These are phyloP conservation scores for Equus przewalskii DNA, from an alignment of 2,113 vertebrate species.

Conservation along the genomic window DNA sequence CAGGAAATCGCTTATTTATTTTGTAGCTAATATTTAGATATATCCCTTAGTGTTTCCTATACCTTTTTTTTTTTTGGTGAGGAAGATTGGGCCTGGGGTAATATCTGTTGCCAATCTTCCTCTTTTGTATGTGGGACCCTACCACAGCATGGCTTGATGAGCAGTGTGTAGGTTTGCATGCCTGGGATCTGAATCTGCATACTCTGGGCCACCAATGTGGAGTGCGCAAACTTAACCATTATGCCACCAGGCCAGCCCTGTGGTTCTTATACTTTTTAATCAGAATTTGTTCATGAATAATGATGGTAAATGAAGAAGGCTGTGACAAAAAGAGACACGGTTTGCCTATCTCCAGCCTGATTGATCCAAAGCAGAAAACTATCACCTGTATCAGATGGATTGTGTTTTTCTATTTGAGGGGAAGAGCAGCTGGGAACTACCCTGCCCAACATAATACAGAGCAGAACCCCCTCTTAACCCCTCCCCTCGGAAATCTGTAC, in stretches of 20 bases:
- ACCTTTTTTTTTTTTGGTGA: no score
- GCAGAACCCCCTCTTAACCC: background rate
- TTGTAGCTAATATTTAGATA: background rate
- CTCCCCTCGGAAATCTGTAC: background rate
- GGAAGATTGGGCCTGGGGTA: no score
- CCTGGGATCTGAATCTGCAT: no score
- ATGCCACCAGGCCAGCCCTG: no score
- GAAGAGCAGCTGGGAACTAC: background rate
- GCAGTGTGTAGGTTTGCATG: no score
- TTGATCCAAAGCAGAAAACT: background rate
- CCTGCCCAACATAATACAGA: background rate
- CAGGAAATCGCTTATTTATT: background rate
- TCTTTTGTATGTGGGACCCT: no score
- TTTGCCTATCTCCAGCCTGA: background rate
- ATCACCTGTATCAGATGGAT: background rate
- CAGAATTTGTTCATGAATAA: background rate
- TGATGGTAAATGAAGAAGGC: background rate
- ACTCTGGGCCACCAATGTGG: no score
- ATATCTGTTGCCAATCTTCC: no score
- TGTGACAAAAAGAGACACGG: background rate
- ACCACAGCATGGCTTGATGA: no score
- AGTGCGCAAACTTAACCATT: no score
- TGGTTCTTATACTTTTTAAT: background rate
- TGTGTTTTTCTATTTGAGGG: background rate
- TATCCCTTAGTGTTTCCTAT: background rate